Evolutionary conservation across 2,797 vertebrate genomes (phyloP), one percentile per base, ranked within the genome.

Genomic region (Fistularia tabacaria): DNA sequence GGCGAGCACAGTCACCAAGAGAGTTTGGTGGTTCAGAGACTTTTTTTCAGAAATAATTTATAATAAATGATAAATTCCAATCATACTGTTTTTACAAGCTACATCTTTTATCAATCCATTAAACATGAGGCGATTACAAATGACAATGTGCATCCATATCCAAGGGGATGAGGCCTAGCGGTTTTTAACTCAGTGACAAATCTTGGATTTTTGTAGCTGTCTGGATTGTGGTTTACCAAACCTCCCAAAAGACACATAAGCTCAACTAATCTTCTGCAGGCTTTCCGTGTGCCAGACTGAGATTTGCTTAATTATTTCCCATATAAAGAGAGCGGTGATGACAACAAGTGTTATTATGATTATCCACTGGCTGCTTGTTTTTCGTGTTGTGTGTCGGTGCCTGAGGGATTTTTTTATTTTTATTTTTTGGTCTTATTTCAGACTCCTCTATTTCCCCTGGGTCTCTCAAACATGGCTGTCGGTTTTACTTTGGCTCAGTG

Each of bases 401-500:
- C 3, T 64, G 57, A 6, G 49, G 54, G 25, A 25, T 25, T 25
- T 25, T 25, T 25, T 25, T 25, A 3, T 25, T 25, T 2, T 3
- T 25, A 3, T 25, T 25, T 25, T 25, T 25, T 10, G 10, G 39
- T 8, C 10, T 40, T 66, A 66, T 85, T 74, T 74, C 57, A 79
- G 57, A 60, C 69, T 69, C 54, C 66, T 46, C 72, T 57, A 82
- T 84, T 77, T 86, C 81, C 74, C 74, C 51, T 6, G 64, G 46
- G 80, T 77, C 66, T 67, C 59, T 64, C 66, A 50, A 77, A 82
- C 71, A 73, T 68, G 77, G 70, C 74, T 82, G 83, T 85, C 84
- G 82, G 73, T 78, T 79, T 74, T 72, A 79, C 73, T 83, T 62
- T 69, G 75, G 60, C 70, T 82, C 77, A 71, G 42, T 54, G 68